A percentile compares a stretch with the other conserved stretches of the same genome.
Conservation (phyloP, 2,888 invertebrate species). For the Podabrus alpinus region DNA sequence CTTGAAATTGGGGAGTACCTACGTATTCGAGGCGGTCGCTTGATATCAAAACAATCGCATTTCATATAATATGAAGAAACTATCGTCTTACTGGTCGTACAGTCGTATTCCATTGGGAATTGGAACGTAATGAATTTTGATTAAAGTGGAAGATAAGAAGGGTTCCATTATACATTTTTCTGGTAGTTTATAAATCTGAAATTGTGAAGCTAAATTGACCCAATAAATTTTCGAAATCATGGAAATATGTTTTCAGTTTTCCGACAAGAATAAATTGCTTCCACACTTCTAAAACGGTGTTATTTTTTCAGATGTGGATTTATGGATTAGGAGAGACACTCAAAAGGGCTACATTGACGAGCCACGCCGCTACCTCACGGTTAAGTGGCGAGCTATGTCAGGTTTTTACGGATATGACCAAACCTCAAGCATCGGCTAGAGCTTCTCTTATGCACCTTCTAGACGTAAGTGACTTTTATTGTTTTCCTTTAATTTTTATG, state of each 20-base stretch:
- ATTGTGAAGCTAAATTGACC: neutral
- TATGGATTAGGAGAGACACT: constrained; percentile 63
- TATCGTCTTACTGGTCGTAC: neutral
- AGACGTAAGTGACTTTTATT: constrained; percentile 58
- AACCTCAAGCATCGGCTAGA: constrained; percentile 58
- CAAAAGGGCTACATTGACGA: constrained; percentile 57
- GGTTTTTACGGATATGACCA: constrained; percentile 62
- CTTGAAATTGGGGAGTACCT: neutral
- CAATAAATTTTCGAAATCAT: constrained; percentile 10
- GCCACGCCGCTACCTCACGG: constrained; percentile 55
- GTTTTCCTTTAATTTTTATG: neutral
- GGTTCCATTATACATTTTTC: neutral
- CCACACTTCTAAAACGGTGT: constrained; percentile 7
- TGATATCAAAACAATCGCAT: neutral
- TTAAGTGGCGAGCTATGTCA: constrained; percentile 59
- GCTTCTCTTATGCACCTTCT: constrained; percentile 65
- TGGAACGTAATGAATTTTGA: neutral
- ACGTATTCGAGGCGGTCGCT: no score
- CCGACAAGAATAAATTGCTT: neutral
- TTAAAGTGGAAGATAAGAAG: neutral
- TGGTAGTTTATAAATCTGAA: neutral
- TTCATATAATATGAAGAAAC: neutral
- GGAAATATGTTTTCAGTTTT: constrained; percentile 4
- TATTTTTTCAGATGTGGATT: constrained; percentile 63
- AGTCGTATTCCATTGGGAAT: neutral